phyloP scores from a whole-genome alignment of 2,888 invertebrate species.

The Trachelus tabidus region DNA sequence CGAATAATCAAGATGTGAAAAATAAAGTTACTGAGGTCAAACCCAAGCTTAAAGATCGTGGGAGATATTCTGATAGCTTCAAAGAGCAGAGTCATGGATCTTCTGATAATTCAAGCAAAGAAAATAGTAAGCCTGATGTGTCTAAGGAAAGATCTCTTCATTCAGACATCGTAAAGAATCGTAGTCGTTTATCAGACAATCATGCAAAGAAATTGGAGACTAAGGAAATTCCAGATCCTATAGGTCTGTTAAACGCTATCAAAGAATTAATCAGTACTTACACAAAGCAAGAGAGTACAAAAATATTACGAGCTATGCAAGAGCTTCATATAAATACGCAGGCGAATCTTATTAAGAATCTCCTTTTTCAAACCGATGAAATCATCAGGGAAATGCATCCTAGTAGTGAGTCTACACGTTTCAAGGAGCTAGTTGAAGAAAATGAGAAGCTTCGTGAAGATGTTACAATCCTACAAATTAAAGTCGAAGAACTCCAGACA shows the following conservation, averaged over 20 bases:
- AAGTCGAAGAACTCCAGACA: slow-evolving; percentile 48
- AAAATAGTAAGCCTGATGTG: slow-evolving; percentile 52
- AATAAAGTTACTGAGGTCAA: slow-evolving; percentile 12
- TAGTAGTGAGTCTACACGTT: slow-evolving; percentile 34
- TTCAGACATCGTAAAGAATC: slow-evolving; percentile 8
- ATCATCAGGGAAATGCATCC: slow-evolving; percentile 44
- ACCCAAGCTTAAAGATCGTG: slow-evolving; percentile 12
- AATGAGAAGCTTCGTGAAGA: slow-evolving; percentile 52
- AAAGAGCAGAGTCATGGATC: slow-evolving; percentile 24
- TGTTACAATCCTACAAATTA: slow-evolving; percentile 40
- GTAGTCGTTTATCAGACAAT: slow-evolving; percentile 22
- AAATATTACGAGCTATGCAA: slow-evolving; percentile 50
- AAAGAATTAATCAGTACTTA: slow-evolving; percentile 55
- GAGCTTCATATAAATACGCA: slow-evolving; percentile 55
- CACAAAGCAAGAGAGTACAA: slow-evolving; percentile 54
- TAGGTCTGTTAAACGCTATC: slow-evolving; percentile 48
- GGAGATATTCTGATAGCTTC: slow-evolving; percentile 16
- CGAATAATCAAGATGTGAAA: not conserved
- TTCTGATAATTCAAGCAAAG: slow-evolving; percentile 51
- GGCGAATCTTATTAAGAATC: slow-evolving; percentile 51
- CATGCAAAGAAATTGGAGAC: slow-evolving; percentile 34
- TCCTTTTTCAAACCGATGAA: slow-evolving; percentile 52
- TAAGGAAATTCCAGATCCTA: slow-evolving; percentile 43
- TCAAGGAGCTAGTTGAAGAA: slow-evolving; percentile 45
- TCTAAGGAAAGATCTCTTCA: slow-evolving; percentile 35